Conservation (phyloP, 2,113 vertebrate species). For the Glaucomys volans region DNA sequence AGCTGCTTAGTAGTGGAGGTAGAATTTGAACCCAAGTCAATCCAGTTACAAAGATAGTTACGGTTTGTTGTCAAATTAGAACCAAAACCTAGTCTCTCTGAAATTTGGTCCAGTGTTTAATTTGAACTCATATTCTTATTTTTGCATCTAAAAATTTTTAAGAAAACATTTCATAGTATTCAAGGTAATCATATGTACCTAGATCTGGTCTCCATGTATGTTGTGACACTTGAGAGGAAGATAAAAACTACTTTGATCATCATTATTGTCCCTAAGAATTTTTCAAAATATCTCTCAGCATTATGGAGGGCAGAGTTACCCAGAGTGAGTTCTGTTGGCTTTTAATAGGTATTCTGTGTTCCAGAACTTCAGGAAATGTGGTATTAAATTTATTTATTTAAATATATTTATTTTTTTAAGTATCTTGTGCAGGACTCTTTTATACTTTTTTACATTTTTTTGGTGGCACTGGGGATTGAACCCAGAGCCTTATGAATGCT, state of each 20-base stretch:
- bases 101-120: background rate
- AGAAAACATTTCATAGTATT: background rate
- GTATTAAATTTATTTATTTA: background rate
- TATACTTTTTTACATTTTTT: too few relatives aligned
- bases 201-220: background rate
- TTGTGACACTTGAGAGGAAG: background rate
- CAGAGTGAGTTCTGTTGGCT: background rate
- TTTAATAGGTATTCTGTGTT: background rate
- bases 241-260: background rate
- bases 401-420: conserved; percentile 36
- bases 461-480: too few relatives aligned
- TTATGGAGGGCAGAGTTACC: background rate
- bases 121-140: background rate
- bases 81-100: background rate
- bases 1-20: background rate
- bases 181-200: background rate
- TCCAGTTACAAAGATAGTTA: background rate
- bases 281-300: background rate
- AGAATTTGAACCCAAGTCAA: background rate
- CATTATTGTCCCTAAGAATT: background rate
- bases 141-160: background rate
- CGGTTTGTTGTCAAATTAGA: background rate
- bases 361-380: background rate
- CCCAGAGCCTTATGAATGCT: too few relatives aligned
- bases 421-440: background rate